Percentiles rank a stretch among this genome's conserved stretches.
phyloP scores from a whole-genome alignment of 2,113 vertebrate genomes.

The Galeopterus variegatus region DNA sequence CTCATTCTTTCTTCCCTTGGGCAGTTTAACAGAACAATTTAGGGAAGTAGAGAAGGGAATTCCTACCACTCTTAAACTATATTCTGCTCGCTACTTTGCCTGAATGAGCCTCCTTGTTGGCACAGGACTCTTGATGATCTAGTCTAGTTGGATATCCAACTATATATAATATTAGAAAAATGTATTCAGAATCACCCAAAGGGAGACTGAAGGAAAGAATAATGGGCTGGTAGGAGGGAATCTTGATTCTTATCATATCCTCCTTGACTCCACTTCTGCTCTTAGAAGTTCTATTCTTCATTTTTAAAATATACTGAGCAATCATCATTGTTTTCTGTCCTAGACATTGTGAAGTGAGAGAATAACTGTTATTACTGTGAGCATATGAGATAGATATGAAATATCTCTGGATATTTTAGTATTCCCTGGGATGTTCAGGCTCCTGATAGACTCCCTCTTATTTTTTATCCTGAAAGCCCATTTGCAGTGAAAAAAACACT shows the following conservation, averaged over 20 bases:
- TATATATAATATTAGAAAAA: not conserved
- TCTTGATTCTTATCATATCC: not conserved
- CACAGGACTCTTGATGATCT: not conserved
- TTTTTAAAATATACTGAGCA: not conserved
- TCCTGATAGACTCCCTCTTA: not conserved
- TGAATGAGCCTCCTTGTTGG: not conserved
- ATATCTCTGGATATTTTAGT: not conserved
- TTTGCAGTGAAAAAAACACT: slow-evolving; percentile 38
- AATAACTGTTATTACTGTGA: slow-evolving; percentile 2
- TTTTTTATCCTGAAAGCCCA: slow-evolving; percentile 4
- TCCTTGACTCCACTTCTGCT: slow-evolving; percentile 50
- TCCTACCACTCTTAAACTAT: not conserved
- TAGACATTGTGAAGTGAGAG: slow-evolving; percentile 27
- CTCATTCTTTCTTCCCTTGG: slow-evolving; percentile 4
- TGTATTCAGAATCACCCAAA: not conserved
- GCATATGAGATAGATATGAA: slow-evolving; percentile 26
- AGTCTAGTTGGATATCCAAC: slow-evolving; percentile 1
- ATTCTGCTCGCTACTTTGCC: not conserved
- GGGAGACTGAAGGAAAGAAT: slow-evolving; percentile 17
- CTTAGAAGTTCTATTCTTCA: slow-evolving; percentile 49
- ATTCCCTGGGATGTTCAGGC: not conserved
- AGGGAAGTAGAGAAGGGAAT: slow-evolving; percentile 1
- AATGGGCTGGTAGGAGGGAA: not conserved
- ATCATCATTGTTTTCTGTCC: slow-evolving; percentile 43
- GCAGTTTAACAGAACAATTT: slow-evolving; percentile 20